phyloP scores from a whole-genome alignment of 2,113 vertebrate species.

The Centropus bengalensis region DNA sequence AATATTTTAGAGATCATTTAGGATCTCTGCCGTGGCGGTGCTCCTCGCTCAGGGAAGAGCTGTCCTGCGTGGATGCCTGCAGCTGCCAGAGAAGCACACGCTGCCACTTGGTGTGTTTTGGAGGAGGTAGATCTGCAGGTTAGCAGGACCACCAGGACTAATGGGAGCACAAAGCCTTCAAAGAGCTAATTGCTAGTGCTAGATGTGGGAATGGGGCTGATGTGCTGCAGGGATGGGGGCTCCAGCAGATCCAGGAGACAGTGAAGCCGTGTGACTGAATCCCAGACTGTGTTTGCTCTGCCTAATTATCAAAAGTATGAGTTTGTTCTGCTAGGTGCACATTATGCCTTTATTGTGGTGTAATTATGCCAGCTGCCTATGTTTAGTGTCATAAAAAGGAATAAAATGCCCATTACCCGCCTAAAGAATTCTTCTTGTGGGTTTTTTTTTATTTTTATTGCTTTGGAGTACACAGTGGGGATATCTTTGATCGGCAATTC shows the following conservation, averaged over 20 bases:
- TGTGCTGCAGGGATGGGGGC: not conserved
- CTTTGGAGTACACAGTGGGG: constrained; percentile 77
- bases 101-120: not conserved
- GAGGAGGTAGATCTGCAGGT: not conserved
- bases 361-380: constrained; percentile 87
- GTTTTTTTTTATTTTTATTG: constrained; percentile 85
- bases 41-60: not conserved
- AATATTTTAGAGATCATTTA: constrained; percentile 58
- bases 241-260: constrained; percentile 39
- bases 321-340: constrained; percentile 87
- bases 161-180: not conserved
- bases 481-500: constrained; percentile 70
- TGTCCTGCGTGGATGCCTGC: not conserved
- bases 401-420: constrained; percentile 88
- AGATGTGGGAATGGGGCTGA: not conserved
- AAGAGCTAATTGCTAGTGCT: not conserved
- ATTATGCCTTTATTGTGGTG: constrained; percentile 87
- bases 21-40: not conserved
- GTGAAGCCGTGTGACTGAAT: constrained; percentile 55
- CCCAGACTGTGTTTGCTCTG: constrained; percentile 84
- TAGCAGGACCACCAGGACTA: not conserved
- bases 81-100: not conserved
- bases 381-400: constrained; percentile 88
- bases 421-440: constrained; percentile 81
- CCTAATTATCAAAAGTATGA: constrained; percentile 86